Percentiles rank a stretch among this genome's conserved stretches.
Conservation (phyloP, 2,113 vertebrate species). For the Okapia johnstoni region DNA sequence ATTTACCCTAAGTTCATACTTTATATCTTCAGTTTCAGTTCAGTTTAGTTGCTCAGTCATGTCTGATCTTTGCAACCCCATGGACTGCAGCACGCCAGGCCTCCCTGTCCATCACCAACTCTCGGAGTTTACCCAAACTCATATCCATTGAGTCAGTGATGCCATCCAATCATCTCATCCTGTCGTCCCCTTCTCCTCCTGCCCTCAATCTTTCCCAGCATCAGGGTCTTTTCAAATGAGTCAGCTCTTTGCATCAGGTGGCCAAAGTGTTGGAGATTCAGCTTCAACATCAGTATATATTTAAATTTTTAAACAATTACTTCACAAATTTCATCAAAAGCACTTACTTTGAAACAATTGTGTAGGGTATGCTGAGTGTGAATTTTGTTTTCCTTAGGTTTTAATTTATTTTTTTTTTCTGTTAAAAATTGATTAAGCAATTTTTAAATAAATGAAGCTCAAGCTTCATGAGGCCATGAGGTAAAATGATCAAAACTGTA, state of each 20-base stretch:
- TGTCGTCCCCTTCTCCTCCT: background rate
- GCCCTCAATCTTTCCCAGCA: background rate
- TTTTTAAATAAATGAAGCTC: background rate
- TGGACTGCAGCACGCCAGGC: background rate
- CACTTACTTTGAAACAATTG: background rate
- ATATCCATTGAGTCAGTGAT: background rate
- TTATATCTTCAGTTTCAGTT: background rate
- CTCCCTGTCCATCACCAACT: background rate
- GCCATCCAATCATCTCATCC: background rate
- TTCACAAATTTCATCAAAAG: background rate
- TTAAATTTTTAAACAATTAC: background rate
- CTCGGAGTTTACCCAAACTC: background rate
- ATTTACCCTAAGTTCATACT: background rate
- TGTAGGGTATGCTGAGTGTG: background rate
- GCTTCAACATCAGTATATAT: background rate
- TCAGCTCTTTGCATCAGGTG: background rate
- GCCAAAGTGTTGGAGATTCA: background rate
- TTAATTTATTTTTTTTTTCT: background rate
- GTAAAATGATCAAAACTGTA: background rate
- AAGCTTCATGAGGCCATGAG: background rate
- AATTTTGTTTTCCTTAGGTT: background rate
- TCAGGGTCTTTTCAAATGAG: background rate
- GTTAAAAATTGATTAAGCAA: background rate
- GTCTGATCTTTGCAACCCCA: background rate
- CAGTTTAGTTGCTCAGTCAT: background rate